Base-by-base conservation (phyloP, 2,888 invertebrate species). In the Laspeyria flexula region DNA sequence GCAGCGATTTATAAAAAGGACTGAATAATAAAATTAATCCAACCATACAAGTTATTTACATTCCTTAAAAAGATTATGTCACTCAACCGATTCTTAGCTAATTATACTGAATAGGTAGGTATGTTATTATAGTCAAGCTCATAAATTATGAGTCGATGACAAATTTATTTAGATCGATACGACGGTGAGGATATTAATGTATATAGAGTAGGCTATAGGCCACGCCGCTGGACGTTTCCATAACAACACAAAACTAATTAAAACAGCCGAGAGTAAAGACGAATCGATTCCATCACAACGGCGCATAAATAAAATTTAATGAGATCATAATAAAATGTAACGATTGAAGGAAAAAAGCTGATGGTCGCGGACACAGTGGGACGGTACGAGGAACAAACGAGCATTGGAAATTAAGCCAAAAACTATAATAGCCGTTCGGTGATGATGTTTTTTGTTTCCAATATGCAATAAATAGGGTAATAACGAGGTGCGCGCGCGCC, bases 401-500 rank as follows among this genome's bases (percentile, higher is more conserved):
- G 57, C 54, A 31, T 61, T 38, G 51, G 65, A 57, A 60, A 65
- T 64, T 65, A 59, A 67, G 51, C 70, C 63, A 63, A 75, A 79
- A 75, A 73, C 72, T 69, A 73, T 79, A 77, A 75, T 74, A 67
- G 73, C 68, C 59, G 64, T 75, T 72, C 67, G 61, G 60, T 69
- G 70, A 73, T 69, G 63, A 44, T 72, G 69, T 80, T 83, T 81
- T 82, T 86, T 85, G 79, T 83, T 83, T 85, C 76, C 79, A 85
- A 86, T 88, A 88, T 84, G 85, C 85, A 86, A 85, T 88, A 87
- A 87, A 87, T 85, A 84, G 81, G 79, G 72, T 80, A 81, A 77
- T 79, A 81, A 79, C 60, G 71, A 76, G 69, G 69, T 44, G 72
- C 66, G 73, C 73, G 71, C 73, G 76, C 71, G 65, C 63, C 65